These are phyloP conservation scores for Oreochromis aureus DNA, from an alignment of 2,113 vertebrate genomes.

Conservation along the genomic window DNA sequence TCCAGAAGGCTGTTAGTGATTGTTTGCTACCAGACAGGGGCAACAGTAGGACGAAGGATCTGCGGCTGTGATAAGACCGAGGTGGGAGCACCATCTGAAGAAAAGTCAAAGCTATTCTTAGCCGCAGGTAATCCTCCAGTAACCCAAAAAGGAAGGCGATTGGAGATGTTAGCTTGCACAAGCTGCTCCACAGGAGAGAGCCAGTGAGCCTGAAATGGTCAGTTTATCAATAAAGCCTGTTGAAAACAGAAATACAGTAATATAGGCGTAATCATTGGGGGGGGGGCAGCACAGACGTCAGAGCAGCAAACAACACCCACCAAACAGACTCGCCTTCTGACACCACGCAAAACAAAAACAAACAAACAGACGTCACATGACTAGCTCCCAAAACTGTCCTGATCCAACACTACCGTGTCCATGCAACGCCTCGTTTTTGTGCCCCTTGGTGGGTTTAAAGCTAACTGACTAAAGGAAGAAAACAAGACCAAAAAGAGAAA, in stretches of 20 bases:
- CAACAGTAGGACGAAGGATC: constrained; percentile 1
- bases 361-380: not conserved
- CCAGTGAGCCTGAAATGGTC: not conserved
- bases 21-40: not conserved
- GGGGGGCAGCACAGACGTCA: not conserved
- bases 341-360: not conserved
- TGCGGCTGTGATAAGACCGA: constrained; percentile 8
- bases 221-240: not conserved
- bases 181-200: not conserved
- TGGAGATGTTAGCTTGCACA: not conserved
- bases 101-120: constrained; percentile 10
- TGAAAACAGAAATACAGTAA: not conserved
- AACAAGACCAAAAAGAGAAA: not conserved
- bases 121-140: not conserved
- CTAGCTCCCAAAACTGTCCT: not conserved
- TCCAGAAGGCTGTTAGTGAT: not conserved
- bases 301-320: not conserved
- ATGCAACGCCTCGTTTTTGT: not conserved
- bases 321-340: not conserved
- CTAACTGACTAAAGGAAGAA: not conserved
- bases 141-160: not conserved
- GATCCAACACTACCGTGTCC: not conserved
- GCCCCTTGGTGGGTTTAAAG: constrained; percentile 20
- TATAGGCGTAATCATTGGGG: not conserved
- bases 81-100: not conserved